These are phyloP conservation scores for Frankliniella intonsa DNA, from an alignment of 2,888 invertebrate species.

Conservation along the genomic window DNA sequence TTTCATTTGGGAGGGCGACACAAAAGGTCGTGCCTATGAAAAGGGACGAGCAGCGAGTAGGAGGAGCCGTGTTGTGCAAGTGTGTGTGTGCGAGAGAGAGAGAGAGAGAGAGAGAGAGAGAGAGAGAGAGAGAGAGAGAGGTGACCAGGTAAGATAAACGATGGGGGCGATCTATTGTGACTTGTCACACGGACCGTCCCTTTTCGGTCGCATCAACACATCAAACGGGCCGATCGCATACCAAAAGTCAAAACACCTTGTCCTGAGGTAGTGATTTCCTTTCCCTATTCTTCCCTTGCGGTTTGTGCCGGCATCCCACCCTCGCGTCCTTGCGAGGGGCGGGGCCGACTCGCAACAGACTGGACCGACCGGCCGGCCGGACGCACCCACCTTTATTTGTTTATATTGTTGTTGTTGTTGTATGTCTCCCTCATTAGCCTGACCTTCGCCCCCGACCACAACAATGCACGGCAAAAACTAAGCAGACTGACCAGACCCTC, in stretches of 20 bases:
- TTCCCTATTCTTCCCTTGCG: background rate
- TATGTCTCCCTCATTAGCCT: background rate
- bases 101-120: background rate
- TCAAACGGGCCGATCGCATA: slow-evolving; percentile 15
- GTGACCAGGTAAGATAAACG: slow-evolving; percentile 26
- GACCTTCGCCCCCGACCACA: background rate
- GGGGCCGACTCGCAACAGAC: background rate
- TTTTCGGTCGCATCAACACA: slow-evolving; percentile 12
- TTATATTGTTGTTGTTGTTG: slow-evolving; percentile 22
- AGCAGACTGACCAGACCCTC: too few species aligned
- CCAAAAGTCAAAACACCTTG: slow-evolving; percentile 25
- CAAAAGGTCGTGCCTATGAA: background rate
- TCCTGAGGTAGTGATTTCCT: background rate
- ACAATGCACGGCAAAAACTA: background rate
- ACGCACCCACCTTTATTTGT: slow-evolving; percentile 1
- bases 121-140: slow-evolving; percentile 13
- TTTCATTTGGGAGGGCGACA: slow-evolving; percentile 1
- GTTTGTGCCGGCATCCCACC: slow-evolving; percentile 5
- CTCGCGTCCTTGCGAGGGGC: background rate
- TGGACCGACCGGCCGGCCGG: background rate
- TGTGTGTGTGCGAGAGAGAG: background rate
- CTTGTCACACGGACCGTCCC: slow-evolving; percentile 14
- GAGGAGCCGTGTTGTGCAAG: background rate
- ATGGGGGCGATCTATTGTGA: slow-evolving; percentile 24
- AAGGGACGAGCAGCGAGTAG: background rate